Conservation (phyloP, 2,888 invertebrate species). For the Dryobotodes eremita region DNA sequence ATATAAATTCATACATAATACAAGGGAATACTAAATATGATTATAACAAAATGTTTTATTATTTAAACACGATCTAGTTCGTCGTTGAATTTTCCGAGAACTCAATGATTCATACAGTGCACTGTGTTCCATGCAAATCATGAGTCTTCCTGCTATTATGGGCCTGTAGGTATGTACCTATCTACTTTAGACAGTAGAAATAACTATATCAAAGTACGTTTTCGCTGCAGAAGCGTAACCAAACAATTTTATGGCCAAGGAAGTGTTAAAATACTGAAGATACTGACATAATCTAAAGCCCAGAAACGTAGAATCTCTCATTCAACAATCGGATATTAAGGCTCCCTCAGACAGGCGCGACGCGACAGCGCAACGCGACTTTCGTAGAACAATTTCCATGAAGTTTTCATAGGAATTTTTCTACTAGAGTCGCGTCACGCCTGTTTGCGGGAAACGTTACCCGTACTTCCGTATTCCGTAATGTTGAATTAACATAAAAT, state of each 20-base stretch:
- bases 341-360: too few relatives aligned
- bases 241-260: too few relatives aligned
- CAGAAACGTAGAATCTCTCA: not conserved
- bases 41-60: slow-evolving; percentile 25
- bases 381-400: too few relatives aligned
- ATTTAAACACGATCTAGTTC: slow-evolving; percentile 42
- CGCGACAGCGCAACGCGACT: too few relatives aligned
- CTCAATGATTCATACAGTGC: slow-evolving; percentile 43
- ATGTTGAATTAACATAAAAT: slow-evolving; percentile 46
- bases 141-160: slow-evolving; percentile 20
- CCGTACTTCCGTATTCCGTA: slow-evolving; percentile 24
- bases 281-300: not conserved
- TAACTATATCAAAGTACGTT: not conserved
- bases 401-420: too few relatives aligned
- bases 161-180: not conserved
- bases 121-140: slow-evolving; percentile 30
- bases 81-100: slow-evolving; percentile 48
- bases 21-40: not conserved
- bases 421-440: too few relatives aligned
- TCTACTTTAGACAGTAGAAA: slow-evolving; percentile 14
- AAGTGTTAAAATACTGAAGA: not conserved
- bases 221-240: not conserved
- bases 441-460: not conserved
- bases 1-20: slow-evolving; percentile 6
- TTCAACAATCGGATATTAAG: slow-evolving; percentile 8